Base-by-base conservation (phyloP, 2,888 invertebrate genomes). In the Ariolimax columbianus region DNA sequence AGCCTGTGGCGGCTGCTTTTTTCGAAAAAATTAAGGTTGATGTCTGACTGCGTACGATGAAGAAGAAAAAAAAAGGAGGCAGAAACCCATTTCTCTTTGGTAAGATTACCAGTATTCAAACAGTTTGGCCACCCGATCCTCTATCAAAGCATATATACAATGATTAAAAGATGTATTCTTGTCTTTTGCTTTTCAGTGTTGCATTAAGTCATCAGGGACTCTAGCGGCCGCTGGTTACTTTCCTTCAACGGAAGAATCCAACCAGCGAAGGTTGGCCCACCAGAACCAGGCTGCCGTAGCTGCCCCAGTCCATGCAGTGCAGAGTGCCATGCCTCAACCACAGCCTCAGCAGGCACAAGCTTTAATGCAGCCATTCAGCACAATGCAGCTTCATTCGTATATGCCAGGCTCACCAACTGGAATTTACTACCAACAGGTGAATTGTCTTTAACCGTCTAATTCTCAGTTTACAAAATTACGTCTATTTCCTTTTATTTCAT, bases 201-300 rank as follows among this genome's bases (percentile, higher is more conserved):
- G 85, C 55, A 85, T 85, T 40, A 85, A 85, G 82, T 85, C 85
- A 30, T 85, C 85, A 9, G 85, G 85, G 23, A 85, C 85, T 4
- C 59, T 77, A 4, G 85, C 77, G 30, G 85, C 82, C 0, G 73
- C 85, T 23, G 85, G 85, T 14, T 85, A 82, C 77, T 85, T 82
- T 40, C 85, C 85, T 23, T 77, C 82, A 19, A 51, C 68, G 26
- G 84, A 84, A 47, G 85, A 85, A 51, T 63, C 73, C 30, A 82
- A 85, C 33, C 85, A 85, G 43, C 77, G 82, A 26, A 66, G 83
- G 43, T 14, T 79, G 23, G 84, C 79, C 14, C 84, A 79, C 0
- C 84, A 84, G 38, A 84, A 23, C 79, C 80, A 79, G 47, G 83
- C 51, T 0, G 59, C 78, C 2, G 82, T 36, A 4, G 70, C 73